Evolutionary conservation across 23 tunicate genomes (phyloP), one percentile per base, ranked within the genome.

Genomic region (Trididemnum nubilum): DNA sequence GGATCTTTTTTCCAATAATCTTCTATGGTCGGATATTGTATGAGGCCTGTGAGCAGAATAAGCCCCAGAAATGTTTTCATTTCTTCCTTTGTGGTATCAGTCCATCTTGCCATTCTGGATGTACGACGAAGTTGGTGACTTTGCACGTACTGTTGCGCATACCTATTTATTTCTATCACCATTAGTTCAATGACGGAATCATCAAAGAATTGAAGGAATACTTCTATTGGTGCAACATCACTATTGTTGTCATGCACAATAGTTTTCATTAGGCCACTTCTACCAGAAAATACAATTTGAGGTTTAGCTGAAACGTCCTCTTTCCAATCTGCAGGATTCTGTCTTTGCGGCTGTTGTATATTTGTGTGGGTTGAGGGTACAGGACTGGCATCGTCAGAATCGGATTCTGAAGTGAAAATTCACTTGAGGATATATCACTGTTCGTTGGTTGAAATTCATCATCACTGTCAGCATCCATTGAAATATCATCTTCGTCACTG

Each of bases 141-240:
- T 67, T 31, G 38, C 33, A 67, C 74, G 38, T 30, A 4, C n/a
- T 67, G 74, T 67, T 67, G 74, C 38, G 74, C 74, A 67, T 67
- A 67, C 37, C 74, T 31, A 67, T 67, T 67, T 30, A 38, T 67
- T 67, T 67, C 74, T 30, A 33, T 67, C 37, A 67, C 38, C 74
- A 67, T 67, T 33, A 67, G 37, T 67, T 67, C 74, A 31, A 67
- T 32, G 38, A 67, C 38, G 74, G 38, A 30, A 67, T 67, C 74
- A 33, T 67, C 74, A 67, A 67, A 67, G 38, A 67, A 67, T 67
- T 67, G 74, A 67, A 30, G 37, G 74, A 67, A 67, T 67, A 67
- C 38, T 67, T 67, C 74, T 30, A 67, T 67, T 67, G 74, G 74
- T 67, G 74, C 38, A 33, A 30, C n/a, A 30, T 67, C 74, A 67